Conservation (phyloP, 1,140 invertebrate genomes). For the Myzus persicae region DNA sequence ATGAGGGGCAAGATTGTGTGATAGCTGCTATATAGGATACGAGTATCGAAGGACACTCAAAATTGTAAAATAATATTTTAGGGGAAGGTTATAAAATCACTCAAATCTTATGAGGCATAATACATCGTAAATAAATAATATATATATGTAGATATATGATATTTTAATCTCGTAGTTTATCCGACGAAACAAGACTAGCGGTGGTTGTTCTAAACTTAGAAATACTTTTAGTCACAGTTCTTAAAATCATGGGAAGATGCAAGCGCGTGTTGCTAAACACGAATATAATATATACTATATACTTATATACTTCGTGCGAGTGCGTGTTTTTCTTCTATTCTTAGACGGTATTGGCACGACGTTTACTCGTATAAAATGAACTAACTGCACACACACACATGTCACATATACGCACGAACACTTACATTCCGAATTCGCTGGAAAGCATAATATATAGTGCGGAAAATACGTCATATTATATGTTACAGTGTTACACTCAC, state of each 20-base stretch:
- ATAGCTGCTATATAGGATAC: neutral
- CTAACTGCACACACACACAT: neutral
- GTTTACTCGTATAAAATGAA: conserved; percentile 22
- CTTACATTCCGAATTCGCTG: neutral
- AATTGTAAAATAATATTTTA: neutral
- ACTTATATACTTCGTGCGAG: neutral
- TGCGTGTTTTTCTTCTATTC: conserved; percentile 43
- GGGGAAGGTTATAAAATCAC: neutral
- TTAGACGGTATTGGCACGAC: conserved; percentile 43
- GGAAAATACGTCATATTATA: neutral
- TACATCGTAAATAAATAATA: neutral
- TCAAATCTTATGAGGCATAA: neutral
- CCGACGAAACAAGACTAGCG: neutral
- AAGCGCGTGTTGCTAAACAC: neutral
- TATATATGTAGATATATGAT: neutral
- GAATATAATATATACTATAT: conserved; percentile 19
- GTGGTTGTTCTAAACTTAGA: conserved; percentile 47
- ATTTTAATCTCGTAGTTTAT: neutral
- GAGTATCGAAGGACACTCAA: neutral
- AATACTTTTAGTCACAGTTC: conserved; percentile 33
- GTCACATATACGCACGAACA: neutral
- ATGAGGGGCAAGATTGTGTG: neutral
- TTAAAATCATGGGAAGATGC: conserved; percentile 38
- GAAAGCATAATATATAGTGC: neutral
- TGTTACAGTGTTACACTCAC: too few relatives aligned